Conservation (phyloP, 2,888 invertebrate genomes). For the Ypsolopha scabrella region DNA sequence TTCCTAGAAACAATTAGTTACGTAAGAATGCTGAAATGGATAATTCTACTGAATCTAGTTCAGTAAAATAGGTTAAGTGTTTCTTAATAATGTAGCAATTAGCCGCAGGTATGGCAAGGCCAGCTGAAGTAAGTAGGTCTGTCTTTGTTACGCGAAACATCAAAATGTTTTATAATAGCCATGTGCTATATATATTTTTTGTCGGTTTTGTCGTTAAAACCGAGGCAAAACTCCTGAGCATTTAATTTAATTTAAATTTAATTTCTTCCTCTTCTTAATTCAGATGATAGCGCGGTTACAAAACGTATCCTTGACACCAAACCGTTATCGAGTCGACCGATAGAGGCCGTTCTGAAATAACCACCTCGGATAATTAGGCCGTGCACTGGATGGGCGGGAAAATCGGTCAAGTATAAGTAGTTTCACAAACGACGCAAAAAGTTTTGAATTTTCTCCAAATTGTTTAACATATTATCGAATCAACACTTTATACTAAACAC, state of each 20-base stretch:
- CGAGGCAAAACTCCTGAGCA: too few species aligned
- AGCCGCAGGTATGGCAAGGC: constrained; percentile 43
- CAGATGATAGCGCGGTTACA: constrained; percentile 25
- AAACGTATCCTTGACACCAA: constrained; percentile 62
- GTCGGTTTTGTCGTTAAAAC: too few species aligned
- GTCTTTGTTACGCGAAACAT: constrained; percentile 20
- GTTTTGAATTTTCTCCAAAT: constrained; percentile 40
- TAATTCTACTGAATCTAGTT: constrained; percentile 40
- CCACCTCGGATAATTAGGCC: constrained; percentile 47
- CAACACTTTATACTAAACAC: constrained; percentile 29
- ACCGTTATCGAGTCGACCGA: constrained; percentile 56
- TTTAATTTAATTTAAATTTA: too few species aligned
- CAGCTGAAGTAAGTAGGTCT: constrained; percentile 31
- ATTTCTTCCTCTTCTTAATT: background rate
- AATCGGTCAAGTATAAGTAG: constrained; percentile 57
- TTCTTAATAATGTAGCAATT: constrained; percentile 62
- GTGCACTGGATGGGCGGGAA: constrained; percentile 35
- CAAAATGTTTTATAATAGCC: background rate
- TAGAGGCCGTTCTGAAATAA: constrained; percentile 61
- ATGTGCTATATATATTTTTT: background rate
- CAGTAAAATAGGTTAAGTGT: constrained; percentile 60
- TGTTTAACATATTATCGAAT: background rate
- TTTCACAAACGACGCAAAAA: constrained; percentile 25
- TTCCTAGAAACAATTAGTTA: constrained; percentile 16
- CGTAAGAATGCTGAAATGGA: constrained; percentile 24